These are phyloP conservation scores for Sebastes iracundus DNA, from an alignment of 2,797 vertebrate species.

Conservation along the genomic window DNA sequence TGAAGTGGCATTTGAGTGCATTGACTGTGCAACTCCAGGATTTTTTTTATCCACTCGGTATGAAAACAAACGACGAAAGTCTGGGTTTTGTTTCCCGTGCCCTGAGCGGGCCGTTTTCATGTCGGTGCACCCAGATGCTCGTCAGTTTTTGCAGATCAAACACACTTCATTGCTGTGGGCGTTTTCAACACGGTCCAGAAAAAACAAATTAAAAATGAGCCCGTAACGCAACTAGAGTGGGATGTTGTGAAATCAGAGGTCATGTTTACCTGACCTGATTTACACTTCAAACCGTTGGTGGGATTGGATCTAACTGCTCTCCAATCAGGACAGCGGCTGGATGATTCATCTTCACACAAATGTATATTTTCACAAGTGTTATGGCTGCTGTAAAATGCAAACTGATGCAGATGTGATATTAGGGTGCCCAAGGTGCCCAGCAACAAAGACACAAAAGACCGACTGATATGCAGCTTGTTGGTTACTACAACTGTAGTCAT, in stretches of 20 bases:
- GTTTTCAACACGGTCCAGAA: background rate
- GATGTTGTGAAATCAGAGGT: background rate
- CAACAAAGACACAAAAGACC: background rate
- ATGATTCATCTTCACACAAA: background rate
- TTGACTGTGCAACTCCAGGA: background rate
- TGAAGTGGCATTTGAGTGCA: background rate
- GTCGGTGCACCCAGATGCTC: background rate
- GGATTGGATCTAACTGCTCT: background rate
- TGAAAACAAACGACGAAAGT: background rate
- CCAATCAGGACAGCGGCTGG: background rate
- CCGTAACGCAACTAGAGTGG: rapidly evolving
- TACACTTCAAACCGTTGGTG: background rate
- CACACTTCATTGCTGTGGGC: background rate
- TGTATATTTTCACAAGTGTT: background rate
- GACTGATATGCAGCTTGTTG: background rate
- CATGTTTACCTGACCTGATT: background rate
- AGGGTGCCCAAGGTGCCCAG: background rate
- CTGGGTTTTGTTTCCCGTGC: background rate
- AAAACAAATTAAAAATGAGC: background rate
- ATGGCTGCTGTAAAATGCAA: background rate
- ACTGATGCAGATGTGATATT: background rate
- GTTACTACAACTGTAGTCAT: background rate
- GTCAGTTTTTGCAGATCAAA: background rate
- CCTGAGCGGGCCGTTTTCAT: background rate
- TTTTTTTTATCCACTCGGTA: background rate